Base-by-base conservation (phyloP, 2,888 invertebrate species). In the Andrena flavipes region DNA sequence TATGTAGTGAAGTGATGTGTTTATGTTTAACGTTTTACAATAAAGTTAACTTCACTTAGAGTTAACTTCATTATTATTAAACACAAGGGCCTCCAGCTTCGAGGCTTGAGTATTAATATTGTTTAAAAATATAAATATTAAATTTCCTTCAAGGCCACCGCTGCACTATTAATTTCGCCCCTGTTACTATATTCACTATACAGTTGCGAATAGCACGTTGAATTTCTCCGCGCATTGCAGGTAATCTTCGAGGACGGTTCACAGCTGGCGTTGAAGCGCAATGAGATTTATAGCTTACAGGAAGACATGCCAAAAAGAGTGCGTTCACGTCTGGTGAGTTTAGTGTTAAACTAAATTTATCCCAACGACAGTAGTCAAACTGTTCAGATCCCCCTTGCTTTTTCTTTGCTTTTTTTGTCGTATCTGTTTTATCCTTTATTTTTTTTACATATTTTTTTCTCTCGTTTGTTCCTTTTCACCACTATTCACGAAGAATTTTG, bases 271-370 rank as follows among this genome's bases (percentile, higher is more conserved):
- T 91, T 95, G 80, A 94, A 94, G 73, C 93, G 95, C 67, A 95
- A 95, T 71, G 94, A 95, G 82, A 94, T 96, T 60, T 96, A 95
- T 92, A 93, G 94, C 81, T 91, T 95, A 56, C 93, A 94, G 65
- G 96, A 96, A 91, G 94, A 95, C 73, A 92, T 96, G 86, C 96
- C 96, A 70, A 95, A 95, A 92, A 94, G 94, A 93, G 95, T 96
- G 71, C 94, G 94, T 86, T 92, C 93, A 76, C 95, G 94, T 89
- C 88, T 95, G 94, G 95, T 95, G 93, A 94, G 94, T 94, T 87
- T 88, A 87, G 89, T 82, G 80, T 86, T 83, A 89, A 90, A 88
- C 65, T 85, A 72, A 56, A 82, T 84, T 68, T 84, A 60, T 65
- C 56, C 26, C 42, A 20, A 20, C 65, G 56, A 65, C 67, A 54